These are phyloP conservation scores for Microtus agrestis DNA, from an alignment of 2,797 vertebrate species.

Conservation along the genomic window DNA sequence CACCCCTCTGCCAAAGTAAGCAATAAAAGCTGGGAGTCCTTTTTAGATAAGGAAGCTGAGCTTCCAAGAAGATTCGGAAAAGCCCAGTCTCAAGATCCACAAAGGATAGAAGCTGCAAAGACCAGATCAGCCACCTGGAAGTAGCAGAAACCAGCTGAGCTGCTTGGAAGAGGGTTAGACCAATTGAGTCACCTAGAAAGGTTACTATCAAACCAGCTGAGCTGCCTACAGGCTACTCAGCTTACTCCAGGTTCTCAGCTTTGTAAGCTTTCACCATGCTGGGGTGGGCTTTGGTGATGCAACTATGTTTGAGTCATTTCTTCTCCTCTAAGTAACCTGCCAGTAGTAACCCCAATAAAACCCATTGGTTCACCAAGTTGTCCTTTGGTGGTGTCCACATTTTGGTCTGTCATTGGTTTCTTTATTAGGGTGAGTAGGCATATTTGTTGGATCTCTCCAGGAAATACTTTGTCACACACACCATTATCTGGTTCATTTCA, in stretches of 20 bases:
- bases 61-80: background rate
- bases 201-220: background rate
- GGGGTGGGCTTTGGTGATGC: background rate
- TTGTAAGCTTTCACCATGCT: background rate
- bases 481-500: background rate
- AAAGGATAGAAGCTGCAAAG: background rate
- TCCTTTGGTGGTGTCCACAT: background rate
- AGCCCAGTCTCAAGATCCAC: background rate
- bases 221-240: background rate
- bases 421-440: background rate
- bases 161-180: too few species aligned
- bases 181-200: background rate
- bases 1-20: too few species aligned
- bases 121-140: background rate
- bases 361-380: background rate
- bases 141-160: background rate
- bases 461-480: background rate
- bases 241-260: background rate
- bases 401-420: background rate
- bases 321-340: background rate
- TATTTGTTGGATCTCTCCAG: background rate
- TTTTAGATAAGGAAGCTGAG: background rate
- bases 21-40: background rate
- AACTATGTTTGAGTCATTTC: background rate
- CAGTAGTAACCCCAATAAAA: background rate